phyloP scores from a whole-genome alignment of 2,888 invertebrate species.

The Agrotis segetum region DNA sequence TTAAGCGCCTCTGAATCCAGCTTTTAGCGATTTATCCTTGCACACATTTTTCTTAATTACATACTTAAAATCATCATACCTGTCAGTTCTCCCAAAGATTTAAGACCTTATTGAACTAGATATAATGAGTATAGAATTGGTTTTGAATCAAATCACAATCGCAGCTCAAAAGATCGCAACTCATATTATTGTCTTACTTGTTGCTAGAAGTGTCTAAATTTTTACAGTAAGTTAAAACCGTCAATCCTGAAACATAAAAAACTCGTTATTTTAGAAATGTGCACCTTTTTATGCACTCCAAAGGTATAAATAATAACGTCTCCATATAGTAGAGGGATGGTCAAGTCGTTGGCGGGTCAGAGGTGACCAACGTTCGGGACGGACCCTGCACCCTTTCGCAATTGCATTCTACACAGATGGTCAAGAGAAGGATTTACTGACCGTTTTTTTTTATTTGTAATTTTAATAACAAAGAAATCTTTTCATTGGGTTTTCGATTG shows the following conservation, averaged over 20 bases:
- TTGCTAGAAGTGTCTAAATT: too few relatives aligned
- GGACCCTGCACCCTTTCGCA: slow-evolving; percentile 80
- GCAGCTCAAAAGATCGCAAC: not conserved
- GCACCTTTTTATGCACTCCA: slow-evolving; percentile 52
- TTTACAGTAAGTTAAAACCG: not conserved
- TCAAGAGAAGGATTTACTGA: slow-evolving; percentile 52
- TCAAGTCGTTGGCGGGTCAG: slow-evolving; percentile 83
- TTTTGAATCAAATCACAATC: not conserved
- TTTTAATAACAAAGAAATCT: slow-evolving; percentile 63
- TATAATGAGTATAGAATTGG: too few relatives aligned
- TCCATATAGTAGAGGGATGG: slow-evolving; percentile 44
- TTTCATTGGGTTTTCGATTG: slow-evolving; percentile 41
- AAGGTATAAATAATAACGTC: slow-evolving; percentile 56
- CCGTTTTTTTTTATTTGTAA: slow-evolving; percentile 57
- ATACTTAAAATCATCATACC: too few relatives aligned
- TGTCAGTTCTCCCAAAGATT: too few relatives aligned
- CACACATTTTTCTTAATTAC: too few relatives aligned
- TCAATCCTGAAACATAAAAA: slow-evolving; percentile 4
- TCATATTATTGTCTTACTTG: too few relatives aligned
- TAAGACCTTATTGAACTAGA: too few relatives aligned
- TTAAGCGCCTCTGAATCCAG: too few relatives aligned
- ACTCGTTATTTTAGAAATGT: slow-evolving; percentile 10
- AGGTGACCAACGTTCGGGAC: slow-evolving; percentile 85
- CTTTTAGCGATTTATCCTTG: too few relatives aligned
- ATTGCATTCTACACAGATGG: slow-evolving; percentile 67